Conservation (phyloP, 2,797 vertebrate genomes). For the Uromys caudimaculatus region DNA sequence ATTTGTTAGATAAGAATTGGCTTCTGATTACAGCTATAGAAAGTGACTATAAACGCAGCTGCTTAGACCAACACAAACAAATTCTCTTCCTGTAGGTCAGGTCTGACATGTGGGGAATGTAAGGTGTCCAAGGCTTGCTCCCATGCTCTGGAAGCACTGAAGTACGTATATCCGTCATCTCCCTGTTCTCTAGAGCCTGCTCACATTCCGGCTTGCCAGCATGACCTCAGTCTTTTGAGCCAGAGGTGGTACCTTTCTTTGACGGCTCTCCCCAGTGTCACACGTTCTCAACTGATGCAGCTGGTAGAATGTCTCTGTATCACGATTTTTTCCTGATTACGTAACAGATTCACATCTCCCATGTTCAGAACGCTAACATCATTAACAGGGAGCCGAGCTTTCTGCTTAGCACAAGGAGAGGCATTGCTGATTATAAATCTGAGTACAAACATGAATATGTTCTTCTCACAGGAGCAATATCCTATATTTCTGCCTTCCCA, state of each 20-base stretch:
- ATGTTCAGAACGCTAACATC: background rate
- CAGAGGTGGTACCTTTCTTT: background rate
- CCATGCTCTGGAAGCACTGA: background rate
- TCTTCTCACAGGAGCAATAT: background rate
- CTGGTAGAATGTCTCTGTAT: background rate
- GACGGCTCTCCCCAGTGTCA: background rate
- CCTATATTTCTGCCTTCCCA: background rate
- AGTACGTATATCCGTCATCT: background rate
- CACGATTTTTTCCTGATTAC: background rate
- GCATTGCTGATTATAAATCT: background rate
- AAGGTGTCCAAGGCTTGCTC: no score
- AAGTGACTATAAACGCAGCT: background rate
- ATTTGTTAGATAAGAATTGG: rapidly evolving
- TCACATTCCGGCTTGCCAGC: no score
- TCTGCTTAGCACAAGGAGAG: background rate
- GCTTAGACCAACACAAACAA: background rate
- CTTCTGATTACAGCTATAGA: background rate
- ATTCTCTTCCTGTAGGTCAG: background rate
- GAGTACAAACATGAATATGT: background rate
- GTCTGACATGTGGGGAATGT: background rate
- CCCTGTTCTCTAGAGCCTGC: background rate
- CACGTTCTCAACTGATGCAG: background rate
- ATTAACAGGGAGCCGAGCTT: background rate
- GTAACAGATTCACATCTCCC: background rate
- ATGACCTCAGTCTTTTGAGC: background rate